Evolutionary conservation across 2,888 invertebrate species (phyloP).

Genomic region (Hedya salicella): DNA sequence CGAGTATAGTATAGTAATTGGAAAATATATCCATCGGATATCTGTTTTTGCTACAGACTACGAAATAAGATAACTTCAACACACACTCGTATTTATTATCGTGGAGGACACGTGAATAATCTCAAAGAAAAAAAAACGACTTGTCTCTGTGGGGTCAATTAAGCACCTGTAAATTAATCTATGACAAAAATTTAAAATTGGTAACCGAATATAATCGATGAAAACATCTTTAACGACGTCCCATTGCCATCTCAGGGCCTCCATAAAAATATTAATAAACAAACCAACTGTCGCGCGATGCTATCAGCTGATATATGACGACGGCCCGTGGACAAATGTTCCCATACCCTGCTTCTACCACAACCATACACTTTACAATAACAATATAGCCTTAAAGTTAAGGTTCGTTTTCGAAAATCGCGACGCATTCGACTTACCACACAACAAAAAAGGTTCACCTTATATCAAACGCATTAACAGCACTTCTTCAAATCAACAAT

Average conservation of each 20-base stretch:
- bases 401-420: background rate
- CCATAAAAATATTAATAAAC: slow-evolving; percentile 54
- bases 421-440: background rate
- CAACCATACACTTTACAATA: slow-evolving; percentile 27
- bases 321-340: slow-evolving; percentile 52
- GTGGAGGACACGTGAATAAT: no score
- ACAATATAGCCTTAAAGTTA: background rate
- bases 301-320: slow-evolving; percentile 54
- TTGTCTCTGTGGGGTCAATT: background rate
- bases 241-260: slow-evolving; percentile 45
- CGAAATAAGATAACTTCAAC: no score
- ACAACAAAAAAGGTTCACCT: slow-evolving; percentile 26
- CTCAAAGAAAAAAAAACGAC: background rate
- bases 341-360: slow-evolving; percentile 35
- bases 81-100: no score
- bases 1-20: no score
- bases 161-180: slow-evolving; percentile 16
- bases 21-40: no score
- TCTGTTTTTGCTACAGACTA: no score
- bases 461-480: background rate
- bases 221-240: slow-evolving; percentile 46
- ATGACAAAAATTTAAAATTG: slow-evolving; percentile 23
- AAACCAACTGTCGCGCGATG: slow-evolving; percentile 48
- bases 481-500: background rate
- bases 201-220: slow-evolving; percentile 45